These are phyloP conservation scores for Danionella dracula DNA, from an alignment of 2,797 vertebrate genomes.

Conservation along the genomic window DNA sequence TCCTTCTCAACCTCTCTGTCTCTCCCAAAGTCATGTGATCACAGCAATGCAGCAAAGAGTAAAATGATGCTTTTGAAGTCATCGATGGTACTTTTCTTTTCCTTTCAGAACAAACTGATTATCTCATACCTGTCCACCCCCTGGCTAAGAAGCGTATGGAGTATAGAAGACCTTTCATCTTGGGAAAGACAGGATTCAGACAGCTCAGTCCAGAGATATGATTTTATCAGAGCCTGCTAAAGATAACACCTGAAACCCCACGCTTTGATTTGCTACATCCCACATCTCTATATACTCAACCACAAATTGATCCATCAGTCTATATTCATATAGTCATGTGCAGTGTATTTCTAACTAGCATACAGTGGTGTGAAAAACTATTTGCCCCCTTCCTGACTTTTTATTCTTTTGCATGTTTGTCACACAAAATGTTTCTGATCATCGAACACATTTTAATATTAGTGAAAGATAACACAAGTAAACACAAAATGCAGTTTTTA, in stretches of 20 bases:
- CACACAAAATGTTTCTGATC: no score
- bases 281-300: neutral
- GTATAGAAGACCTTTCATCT: slow-evolving; percentile 10
- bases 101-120: slow-evolving; percentile 5
- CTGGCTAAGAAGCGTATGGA: slow-evolving; percentile 1
- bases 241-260: neutral
- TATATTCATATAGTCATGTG: neutral
- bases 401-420: no score
- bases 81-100: slow-evolving; percentile 3
- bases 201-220: neutral
- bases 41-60: neutral
- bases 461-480: no score
- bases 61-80: slow-evolving; percentile 23
- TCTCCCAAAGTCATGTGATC: neutral
- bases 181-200: neutral
- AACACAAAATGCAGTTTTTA: no score
- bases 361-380: no score
- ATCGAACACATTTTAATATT: no score
- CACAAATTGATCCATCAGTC: neutral
- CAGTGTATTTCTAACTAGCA: neutral
- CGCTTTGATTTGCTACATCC: neutral
- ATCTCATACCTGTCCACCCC: neutral
- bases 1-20: neutral
- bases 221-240: neutral
- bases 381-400: no score